These are phyloP conservation scores for Calcarius lapponicus DNA, from an alignment of 2,797 vertebrate genomes.

Conservation along the genomic window DNA sequence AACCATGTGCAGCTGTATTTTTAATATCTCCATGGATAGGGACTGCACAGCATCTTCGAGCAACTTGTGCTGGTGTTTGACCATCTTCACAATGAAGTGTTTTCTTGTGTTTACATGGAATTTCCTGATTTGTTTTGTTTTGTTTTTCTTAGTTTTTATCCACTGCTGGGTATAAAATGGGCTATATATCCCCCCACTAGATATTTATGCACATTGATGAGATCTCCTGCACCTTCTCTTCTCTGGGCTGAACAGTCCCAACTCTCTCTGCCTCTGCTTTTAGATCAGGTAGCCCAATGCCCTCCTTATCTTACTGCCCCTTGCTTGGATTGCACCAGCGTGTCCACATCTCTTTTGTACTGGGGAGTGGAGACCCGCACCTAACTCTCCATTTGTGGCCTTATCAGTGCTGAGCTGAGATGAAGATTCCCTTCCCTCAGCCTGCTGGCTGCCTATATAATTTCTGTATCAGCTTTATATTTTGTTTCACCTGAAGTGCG, in stretches of 20 bases:
- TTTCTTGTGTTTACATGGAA: background rate
- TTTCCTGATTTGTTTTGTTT: background rate
- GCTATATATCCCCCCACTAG: accelerated
- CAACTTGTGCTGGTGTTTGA: background rate
- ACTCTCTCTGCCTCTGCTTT: background rate
- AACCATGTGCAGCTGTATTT: background rate
- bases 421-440: background rate
- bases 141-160: background rate
- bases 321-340: background rate
- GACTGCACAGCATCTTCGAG: background rate
- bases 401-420: background rate
- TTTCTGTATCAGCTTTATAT: background rate
- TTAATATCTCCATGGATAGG: background rate
- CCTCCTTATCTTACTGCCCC: background rate
- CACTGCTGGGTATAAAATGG: background rate
- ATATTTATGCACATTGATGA: background rate
- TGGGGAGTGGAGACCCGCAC: background rate
- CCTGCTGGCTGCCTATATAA: background rate
- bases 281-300: background rate
- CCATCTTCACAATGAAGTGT: background rate
- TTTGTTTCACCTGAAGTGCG: background rate
- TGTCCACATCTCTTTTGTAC: background rate
- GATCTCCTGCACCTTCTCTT: background rate
- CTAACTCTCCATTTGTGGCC: background rate
- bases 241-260: background rate